phyloP scores from a whole-genome alignment of 1,140 invertebrate genomes.

The Macrobrachium nipponense region DNA sequence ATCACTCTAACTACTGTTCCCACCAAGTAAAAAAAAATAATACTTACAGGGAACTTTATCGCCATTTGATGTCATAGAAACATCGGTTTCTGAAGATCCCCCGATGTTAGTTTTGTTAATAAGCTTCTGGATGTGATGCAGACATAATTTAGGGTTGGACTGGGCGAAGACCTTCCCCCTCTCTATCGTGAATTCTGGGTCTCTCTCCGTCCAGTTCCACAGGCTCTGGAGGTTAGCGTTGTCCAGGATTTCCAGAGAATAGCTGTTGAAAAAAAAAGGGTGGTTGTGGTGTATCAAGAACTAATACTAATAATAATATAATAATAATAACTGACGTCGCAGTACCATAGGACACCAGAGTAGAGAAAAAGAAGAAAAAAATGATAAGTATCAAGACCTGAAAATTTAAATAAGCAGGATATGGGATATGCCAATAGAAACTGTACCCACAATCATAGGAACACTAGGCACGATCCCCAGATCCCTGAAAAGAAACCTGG shows the following conservation, averaged over 20 bases:
- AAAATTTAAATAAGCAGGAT: too few relatives aligned
- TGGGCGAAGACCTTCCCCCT: conserved; percentile 58
- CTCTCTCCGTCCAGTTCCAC: conserved; percentile 23
- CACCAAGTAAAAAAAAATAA: background rate
- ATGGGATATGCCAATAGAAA: too few relatives aligned
- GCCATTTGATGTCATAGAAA: conserved; percentile 54
- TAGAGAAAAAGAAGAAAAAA: too few relatives aligned
- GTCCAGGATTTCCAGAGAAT: conserved; percentile 51
- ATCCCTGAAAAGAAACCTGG: too few relatives aligned
- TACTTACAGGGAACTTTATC: conserved; percentile 58
- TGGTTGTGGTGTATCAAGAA: background rate
- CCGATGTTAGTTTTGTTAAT: conserved; percentile 34
- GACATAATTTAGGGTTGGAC: conserved; percentile 60
- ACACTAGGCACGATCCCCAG: too few relatives aligned
- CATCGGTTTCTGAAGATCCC: conserved; percentile 35
- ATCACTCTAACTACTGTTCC: background rate
- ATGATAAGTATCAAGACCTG: too few relatives aligned
- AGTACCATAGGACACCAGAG: too few relatives aligned
- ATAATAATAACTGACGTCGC: too few relatives aligned
- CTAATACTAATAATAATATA: background rate
- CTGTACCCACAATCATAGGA: too few relatives aligned
- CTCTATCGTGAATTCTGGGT: conserved; percentile 9
- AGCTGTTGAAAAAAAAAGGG: conserved; percentile 22
- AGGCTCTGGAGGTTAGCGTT: conserved; percentile 55
- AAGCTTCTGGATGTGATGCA: conserved; percentile 29